Base-by-base conservation (phyloP, 1,140 invertebrate species). In the Leptonema lineaticorne region DNA sequence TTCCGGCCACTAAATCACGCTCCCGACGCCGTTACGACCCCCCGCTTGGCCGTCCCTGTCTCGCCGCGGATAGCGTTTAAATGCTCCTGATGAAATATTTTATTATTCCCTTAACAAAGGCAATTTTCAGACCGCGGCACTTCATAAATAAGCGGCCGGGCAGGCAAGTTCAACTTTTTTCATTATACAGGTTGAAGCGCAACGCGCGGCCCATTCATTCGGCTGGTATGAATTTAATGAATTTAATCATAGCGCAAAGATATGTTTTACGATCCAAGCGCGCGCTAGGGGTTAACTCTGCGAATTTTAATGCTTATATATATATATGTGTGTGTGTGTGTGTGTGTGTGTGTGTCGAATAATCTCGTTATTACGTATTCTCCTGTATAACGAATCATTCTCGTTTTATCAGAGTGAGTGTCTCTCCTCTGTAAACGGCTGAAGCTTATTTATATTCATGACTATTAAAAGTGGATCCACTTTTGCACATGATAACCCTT, bases 41-140 rank as follows among this genome's bases (percentile, higher is more conserved):
- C n/a, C 16, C 37, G 37, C 37, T 9, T 16, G 16, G 37, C 37
- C 11, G 37, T n/a, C 11, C 37, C 37, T 45, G 37, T n/a, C n/a
- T n/a, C n/a, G n/a, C n/a, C 37, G 22, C n/a, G 63, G 14, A 30
- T 26, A 64, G 24, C 45, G 30, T 64, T 53, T 64, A 30, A 48
- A 64, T 56, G 45, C 33, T 63, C 24, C 60, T 46, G 41, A 48
- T 64, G 63, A 64, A 64, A 64, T 64, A 64, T 64, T 64, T 64
- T 45, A 64, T 64, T 64, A 53, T 30, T 45, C 33, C 45, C 30
- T 56, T 53, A 64, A 64, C 63, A 64, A 64, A 50, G 48, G 63
- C 48, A 64, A 64, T 64, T 59, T 37, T 56, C 48, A 28, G 33
- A 30, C 45, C 37, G 41, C 41, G 33, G 41, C 60, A 63, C 60